Percentiles rank a stretch among this genome's conserved stretches.
phyloP scores from a whole-genome alignment of 2,113 vertebrate species.

The Pitta sordida region DNA sequence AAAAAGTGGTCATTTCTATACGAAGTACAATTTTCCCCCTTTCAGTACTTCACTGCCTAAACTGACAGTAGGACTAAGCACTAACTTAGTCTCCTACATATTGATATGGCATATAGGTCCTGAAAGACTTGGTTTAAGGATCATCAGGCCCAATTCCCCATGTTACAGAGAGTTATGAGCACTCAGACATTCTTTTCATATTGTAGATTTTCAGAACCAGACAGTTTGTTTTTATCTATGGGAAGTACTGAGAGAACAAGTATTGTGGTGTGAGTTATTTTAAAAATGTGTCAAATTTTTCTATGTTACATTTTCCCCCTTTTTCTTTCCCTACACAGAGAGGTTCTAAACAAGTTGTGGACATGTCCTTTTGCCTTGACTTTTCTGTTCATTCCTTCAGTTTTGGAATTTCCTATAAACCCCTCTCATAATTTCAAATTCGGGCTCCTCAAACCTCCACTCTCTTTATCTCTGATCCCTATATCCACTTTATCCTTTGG shows the following conservation, averaged over 20 bases:
- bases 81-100: not conserved
- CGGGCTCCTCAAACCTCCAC: not conserved
- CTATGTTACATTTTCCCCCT: not conserved
- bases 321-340: not conserved
- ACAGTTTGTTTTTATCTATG: not conserved
- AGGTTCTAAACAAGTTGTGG: not conserved
- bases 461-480: not conserved
- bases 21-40: not conserved
- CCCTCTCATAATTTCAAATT: not conserved
- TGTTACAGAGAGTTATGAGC: not conserved
- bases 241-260: not conserved
- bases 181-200: not conserved
- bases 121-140: not conserved
- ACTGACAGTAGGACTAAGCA: not conserved
- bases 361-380: not conserved
- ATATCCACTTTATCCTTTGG: not conserved
- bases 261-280: not conserved
- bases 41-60: not conserved
- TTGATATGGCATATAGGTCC: not conserved
- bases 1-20: not conserved
- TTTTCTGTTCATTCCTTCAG: not conserved
- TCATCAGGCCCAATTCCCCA: rapidly evolving
- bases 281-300: not conserved
- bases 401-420: not conserved
- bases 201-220: not conserved